phyloP scores from a whole-genome alignment of 2,797 vertebrate genomes.

The Hylomyscus alleni region DNA sequence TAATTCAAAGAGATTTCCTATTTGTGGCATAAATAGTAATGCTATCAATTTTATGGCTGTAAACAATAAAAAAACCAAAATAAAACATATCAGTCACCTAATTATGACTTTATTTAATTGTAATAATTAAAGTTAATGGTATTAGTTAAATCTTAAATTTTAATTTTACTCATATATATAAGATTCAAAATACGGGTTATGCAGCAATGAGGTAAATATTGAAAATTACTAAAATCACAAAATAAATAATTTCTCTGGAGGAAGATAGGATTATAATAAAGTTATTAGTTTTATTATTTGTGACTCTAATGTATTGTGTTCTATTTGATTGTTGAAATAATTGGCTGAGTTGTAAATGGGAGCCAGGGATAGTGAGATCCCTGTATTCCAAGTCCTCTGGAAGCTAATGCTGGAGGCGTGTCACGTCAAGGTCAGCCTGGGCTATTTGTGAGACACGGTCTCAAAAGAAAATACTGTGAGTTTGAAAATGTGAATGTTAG shows the following conservation, averaged over 20 bases:
- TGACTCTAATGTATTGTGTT: conserved; percentile 3
- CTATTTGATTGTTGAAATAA: conserved; percentile 42
- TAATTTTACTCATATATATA: conserved; percentile 29
- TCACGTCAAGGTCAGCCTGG: not conserved
- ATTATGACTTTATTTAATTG: not conserved
- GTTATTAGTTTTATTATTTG: not conserved
- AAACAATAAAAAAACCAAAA: conserved; percentile 37
- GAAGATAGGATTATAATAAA: conserved; percentile 4
- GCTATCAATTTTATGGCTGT: not conserved
- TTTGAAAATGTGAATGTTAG: not conserved
- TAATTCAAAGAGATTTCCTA: conserved; percentile 26
- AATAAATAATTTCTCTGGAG: conserved; percentile 13
- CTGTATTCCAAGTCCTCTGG: not conserved
- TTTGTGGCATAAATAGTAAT: not conserved
- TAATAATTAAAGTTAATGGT: conserved; percentile 46
- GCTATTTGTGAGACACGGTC: not conserved
- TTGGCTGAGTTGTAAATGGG: conserved; percentile 30
- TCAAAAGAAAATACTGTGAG: not conserved
- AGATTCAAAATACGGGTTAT: conserved; percentile 1
- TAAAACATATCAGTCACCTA: not conserved
- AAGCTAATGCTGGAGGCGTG: not conserved
- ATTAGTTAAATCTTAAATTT: not conserved
- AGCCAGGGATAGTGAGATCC: not conserved
- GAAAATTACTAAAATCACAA: conserved; percentile 38
- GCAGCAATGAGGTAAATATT: conserved; percentile 29